Base-by-base conservation (phyloP, 2,113 vertebrate species). In the Anoura caudifer region DNA sequence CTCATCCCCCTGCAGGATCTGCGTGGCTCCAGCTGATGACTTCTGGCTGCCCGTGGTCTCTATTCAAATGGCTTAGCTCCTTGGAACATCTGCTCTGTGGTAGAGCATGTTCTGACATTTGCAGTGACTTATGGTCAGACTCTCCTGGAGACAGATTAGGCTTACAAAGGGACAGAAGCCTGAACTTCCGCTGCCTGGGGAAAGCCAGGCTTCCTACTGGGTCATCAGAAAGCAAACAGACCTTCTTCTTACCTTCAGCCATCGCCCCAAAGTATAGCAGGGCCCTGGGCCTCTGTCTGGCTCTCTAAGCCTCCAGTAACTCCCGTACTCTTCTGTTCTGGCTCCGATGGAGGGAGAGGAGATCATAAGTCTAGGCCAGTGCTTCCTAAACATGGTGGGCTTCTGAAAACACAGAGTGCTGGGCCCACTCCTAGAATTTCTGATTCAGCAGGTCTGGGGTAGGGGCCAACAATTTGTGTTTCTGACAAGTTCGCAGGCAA, bases 1-100 rank as follows among this genome's bases (percentile, higher is more conserved):
- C 84, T 95, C 73, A 52, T 65, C 92, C 95, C 77, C 84, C 83
- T 63, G 70, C 56, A 92, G 75, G 75, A 76, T 95, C 84, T 0
- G 0, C 15, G 3, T 83, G 75, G 28, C 83, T 90, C 69, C 90
- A 79, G 73, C 67, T 89, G 70, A 75, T 79, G 89, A 84, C 97
- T 96, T 90, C 92, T 59, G 47, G 45, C 65, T 90, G 56, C 72
- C 76, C 31, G 67, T 95, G 87, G 92, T 93, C 73, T 95, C 59
- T 47, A 4, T 47, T 85, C 79, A 94, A 96, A 67, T 0, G 33
- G 26, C 17, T 45, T 17, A 33, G 75, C n/a, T 95, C 45, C 91
- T 12, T 22, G 81, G 87, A 94, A 90, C 80, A 73, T 88, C 69
- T 94, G 80, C 72, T 90, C 59, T 63, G 59, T 0, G 41, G 94